Base-by-base conservation (phyloP, 2,888 invertebrate genomes). In the Ametastegia equiseti region DNA sequence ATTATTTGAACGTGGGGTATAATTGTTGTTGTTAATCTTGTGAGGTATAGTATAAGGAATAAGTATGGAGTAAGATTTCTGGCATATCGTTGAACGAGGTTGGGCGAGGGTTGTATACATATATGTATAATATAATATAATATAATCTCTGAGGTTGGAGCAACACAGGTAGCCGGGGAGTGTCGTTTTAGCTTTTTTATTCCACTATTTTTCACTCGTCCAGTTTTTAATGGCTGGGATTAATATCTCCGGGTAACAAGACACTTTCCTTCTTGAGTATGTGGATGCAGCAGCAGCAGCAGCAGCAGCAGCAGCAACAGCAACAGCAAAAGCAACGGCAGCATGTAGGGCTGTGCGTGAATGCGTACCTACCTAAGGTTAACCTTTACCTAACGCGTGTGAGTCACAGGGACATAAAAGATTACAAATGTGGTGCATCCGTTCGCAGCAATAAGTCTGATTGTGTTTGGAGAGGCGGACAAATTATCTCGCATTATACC, bases 181-280 rank as follows among this genome's bases (percentile, higher is more conserved):
- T 78, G 80, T 83, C 83, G 82, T 81, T 84, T 84, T 83, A 84
- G 86, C 83, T 88, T 82, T 89, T 88, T 88, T 87, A 86, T 87
- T 84, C 88, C 83, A 87, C 89, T 87, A 90, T 90, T 91, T 91
- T 91, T 91, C 90, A 90, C 89, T 90, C 90, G 89, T 88, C 89
- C 88, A 89, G 87, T 90, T 91, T 91, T 91, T 91, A 91, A 91
- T 91, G 90, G 90, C 83, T 86, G 87, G 90, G 89, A 91, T 91
- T 91, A 91, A 91, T 91, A 91, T 91, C 91, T 87, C 87, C 87
- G 83, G 85, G 91, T 91, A 91, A 91, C 91, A 91, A 91, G 91
- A 91, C 89, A 90, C 91, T 90, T 89, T 89, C 87, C 85, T 85
- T 45, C 86, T 83, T 84, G 80, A 71, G 81, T 82, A 84, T 84